A percentile compares a stretch with the other conserved stretches of the same genome.
phyloP scores from a whole-genome alignment of 2,797 vertebrate species.

The Mus minutoides region DNA sequence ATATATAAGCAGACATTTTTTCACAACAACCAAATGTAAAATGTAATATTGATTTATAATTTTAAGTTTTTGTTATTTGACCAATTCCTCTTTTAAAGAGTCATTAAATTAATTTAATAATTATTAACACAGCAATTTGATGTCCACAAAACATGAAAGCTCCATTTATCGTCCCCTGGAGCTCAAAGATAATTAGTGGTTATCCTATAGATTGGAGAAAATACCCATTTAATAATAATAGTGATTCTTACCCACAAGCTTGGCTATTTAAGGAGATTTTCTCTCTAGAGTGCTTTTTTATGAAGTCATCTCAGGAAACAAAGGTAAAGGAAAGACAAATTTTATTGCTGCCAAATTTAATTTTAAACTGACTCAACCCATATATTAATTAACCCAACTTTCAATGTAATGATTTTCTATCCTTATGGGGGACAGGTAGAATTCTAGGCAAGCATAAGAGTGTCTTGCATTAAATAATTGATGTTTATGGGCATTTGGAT shows the following conservation, averaged over 20 bases:
- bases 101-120: conserved; percentile 3
- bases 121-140: conserved; percentile 7
- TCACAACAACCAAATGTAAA: neutral
- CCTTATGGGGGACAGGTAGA: neutral
- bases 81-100: conserved; percentile 9
- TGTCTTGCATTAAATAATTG: neutral
- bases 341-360: conserved; percentile 47
- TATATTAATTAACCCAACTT: conserved; percentile 59
- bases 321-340: neutral
- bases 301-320: neutral
- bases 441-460: conserved; percentile 1
- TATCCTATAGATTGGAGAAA: neutral
- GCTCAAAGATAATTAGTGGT: conserved; percentile 2
- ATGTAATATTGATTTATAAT: neutral
- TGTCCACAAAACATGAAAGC: conserved; percentile 20
- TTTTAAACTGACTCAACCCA: conserved; percentile 43
- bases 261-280: neutral
- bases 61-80: neutral
- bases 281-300: neutral
- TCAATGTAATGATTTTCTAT: conserved; percentile 29
- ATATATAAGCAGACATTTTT: neutral
- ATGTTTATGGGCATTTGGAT: neutral
- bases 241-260: neutral
- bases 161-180: neutral
- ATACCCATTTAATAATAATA: neutral